Evolutionary conservation across 2,797 vertebrate genomes (phyloP), one percentile per base, ranked within the genome.

Genomic region (Falco cherrug): DNA sequence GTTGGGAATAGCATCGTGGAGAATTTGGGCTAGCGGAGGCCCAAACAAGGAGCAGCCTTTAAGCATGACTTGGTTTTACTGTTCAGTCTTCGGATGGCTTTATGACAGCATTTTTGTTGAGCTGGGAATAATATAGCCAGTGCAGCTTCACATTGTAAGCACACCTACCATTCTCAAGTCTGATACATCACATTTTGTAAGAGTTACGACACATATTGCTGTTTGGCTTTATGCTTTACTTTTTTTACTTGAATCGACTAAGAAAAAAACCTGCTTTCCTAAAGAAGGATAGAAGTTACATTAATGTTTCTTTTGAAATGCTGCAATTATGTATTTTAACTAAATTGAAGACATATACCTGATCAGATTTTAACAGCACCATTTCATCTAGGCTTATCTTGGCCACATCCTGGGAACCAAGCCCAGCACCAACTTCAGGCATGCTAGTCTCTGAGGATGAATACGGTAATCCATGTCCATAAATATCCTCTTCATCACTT

Each of bases 401-500:
- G 77, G 90, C 41, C 77, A 84, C 84, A 75, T 98, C 96, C 83
- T 97, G 97, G 50, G 86, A 92, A 65, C 96, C 97, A 35, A 10
- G 53, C 54, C 78, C 82, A 48, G 88, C 91, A 56, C 77, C 73
- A 16, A 93, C 90, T 22, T 99, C 98, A 6, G 97, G 96, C 67
- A 98, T n/a, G 16, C 98, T 98, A 1, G 97, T 95, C 70, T 98
- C 98, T 0, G 98, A 98, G 45, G 98, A 97, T 2, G 98, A 98
- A 56, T 97, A 98, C 0, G 98, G 98, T 64, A 98, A 95, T 37
- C 98, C 98, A 1, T 98, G 98, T 24, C 98, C 97, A 68, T 99
- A 99, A 97, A 99, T 99, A 96, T 99, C 99, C 86, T 98, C 99
- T 25, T 99, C 99, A 24, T 99, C 99, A 60, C 99, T 99, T 71